Evolutionary conservation across 1,140 invertebrate genomes (phyloP).

Genomic region (Chlorops oryzae): DNA sequence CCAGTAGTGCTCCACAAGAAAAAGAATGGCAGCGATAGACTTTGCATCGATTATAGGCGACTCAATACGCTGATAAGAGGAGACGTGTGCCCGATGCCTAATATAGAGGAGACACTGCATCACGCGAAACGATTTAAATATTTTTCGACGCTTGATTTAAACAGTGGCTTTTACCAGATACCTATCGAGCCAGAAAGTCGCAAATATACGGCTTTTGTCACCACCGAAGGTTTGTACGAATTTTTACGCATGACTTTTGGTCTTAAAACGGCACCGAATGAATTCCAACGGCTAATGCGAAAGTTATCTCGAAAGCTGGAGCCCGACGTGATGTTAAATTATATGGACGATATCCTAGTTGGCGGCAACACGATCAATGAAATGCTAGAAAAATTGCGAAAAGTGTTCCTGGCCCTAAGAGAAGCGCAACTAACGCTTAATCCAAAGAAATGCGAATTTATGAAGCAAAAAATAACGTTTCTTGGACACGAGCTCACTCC

Average conservation of each 20-base stretch:
- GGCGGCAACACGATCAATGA: slow-evolving; percentile 15
- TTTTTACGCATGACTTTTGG: slow-evolving; percentile 49
- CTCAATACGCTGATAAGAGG: neutral
- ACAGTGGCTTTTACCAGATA: slow-evolving; percentile 3
- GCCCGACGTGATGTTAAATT: slow-evolving; percentile 7
- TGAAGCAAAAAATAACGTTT: neutral
- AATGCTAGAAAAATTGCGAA: neutral
- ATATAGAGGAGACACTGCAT: neutral
- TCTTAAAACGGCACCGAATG: slow-evolving; percentile 44
- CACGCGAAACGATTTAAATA: neutral
- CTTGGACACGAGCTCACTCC: neutral
- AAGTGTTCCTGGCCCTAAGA: neutral
- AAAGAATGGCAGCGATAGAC: slow-evolving; percentile 17
- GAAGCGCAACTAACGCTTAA: neutral
- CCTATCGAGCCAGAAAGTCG: neutral
- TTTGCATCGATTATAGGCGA: slow-evolving; percentile 14
- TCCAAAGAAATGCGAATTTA: neutral
- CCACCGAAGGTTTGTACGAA: slow-evolving; percentile 27
- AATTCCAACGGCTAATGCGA: slow-evolving; percentile 34
- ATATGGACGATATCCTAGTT: slow-evolving; percentile 30
- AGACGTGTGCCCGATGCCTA: slow-evolving; percentile 2
- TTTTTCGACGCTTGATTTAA: slow-evolving; percentile 5
- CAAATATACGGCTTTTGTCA: slow-evolving; percentile 20
- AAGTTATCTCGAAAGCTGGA: slow-evolving; percentile 26
- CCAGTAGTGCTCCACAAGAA: slow-evolving; percentile 11